A percentile compares a stretch with the other conserved stretches of the same genome.
phyloP scores from a whole-genome alignment of 2,797 vertebrate species.

The Microcaecilia unicolor region DNA sequence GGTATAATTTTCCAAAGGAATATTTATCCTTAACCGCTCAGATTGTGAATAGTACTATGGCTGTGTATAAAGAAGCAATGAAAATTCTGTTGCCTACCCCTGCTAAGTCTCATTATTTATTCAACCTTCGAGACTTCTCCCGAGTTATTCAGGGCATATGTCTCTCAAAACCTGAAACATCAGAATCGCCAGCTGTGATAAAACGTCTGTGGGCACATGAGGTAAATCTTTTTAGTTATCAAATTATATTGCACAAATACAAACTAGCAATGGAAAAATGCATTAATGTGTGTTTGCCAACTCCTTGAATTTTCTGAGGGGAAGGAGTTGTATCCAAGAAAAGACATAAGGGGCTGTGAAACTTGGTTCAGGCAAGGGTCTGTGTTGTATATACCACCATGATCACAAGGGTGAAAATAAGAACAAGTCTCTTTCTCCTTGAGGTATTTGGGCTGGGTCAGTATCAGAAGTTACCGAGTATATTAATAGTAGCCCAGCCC shows the following conservation, averaged over 20 bases:
- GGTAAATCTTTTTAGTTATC: slow-evolving; percentile 59
- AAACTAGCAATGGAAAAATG: background rate
- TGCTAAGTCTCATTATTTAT: slow-evolving; percentile 84
- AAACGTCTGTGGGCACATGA: slow-evolving; percentile 88
- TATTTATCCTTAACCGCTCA: slow-evolving; percentile 64
- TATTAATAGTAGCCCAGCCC: no score
- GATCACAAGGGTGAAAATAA: no score
- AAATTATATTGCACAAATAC: background rate
- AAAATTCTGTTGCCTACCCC: slow-evolving; percentile 82
- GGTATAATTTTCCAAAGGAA: slow-evolving; percentile 65
- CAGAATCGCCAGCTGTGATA: slow-evolving; percentile 54
- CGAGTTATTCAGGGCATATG: slow-evolving; percentile 86
- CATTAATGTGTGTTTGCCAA: background rate
- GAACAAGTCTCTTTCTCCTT: no score
- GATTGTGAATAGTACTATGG: slow-evolving; percentile 68
- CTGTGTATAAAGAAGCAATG: slow-evolving; percentile 75
- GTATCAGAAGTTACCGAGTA: no score
- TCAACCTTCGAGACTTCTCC: slow-evolving; percentile 83
- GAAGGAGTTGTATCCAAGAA: no score
- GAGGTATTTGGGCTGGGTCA: no score
- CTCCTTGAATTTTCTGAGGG: no score
- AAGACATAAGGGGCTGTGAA: no score
- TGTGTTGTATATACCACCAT: no score
- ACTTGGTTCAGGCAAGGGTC: no score
- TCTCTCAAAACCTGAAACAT: slow-evolving; percentile 74